A percentile compares a stretch with the other conserved stretches of the same genome.
Conservation (phyloP, 1,140 invertebrate species). For the Pogonognathellus flavescens region DNA sequence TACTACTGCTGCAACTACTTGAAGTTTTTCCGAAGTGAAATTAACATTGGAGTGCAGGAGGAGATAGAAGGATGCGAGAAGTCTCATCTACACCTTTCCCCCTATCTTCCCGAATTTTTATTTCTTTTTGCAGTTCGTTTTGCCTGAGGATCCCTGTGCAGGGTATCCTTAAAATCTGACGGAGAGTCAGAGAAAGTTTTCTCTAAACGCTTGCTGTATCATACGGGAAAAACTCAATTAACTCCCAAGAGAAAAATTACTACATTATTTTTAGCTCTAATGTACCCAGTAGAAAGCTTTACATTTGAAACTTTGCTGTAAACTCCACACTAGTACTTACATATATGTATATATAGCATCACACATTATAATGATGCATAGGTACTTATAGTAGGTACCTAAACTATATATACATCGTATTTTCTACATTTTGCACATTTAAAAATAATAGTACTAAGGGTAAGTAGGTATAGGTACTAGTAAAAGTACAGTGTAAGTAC, state of each 20-base stretch:
- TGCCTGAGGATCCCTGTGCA: background rate
- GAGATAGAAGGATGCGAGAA: conserved; percentile 7
- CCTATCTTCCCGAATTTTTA: background rate
- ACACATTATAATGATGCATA: too few species aligned
- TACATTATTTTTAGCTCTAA: conserved; percentile 10
- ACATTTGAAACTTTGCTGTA: too few species aligned
- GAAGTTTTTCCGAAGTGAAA: conserved; percentile 34
- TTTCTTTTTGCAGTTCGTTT: background rate
- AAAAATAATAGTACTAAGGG: too few species aligned
- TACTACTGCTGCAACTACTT: background rate
- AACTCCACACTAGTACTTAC: too few species aligned
- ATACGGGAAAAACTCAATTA: conserved; percentile 20
- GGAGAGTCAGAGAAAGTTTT: background rate
- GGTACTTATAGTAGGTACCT: too few species aligned
- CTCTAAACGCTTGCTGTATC: conserved; percentile 16
- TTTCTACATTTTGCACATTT: too few species aligned
- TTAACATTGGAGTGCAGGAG: conserved; percentile 1
- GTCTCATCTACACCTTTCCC: conserved; percentile 19
- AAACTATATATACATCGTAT: too few species aligned
- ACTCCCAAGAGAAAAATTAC: conserved; percentile 34
- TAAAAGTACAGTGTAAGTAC: background rate
- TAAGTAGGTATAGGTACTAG: conserved; percentile 9
- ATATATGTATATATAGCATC: too few species aligned
- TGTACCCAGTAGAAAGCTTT: too few species aligned
- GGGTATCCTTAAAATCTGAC: conserved; percentile 12